These are phyloP conservation scores for Crocidura indochinensis DNA, from an alignment of 2,797 vertebrate species.

Conservation along the genomic window DNA sequence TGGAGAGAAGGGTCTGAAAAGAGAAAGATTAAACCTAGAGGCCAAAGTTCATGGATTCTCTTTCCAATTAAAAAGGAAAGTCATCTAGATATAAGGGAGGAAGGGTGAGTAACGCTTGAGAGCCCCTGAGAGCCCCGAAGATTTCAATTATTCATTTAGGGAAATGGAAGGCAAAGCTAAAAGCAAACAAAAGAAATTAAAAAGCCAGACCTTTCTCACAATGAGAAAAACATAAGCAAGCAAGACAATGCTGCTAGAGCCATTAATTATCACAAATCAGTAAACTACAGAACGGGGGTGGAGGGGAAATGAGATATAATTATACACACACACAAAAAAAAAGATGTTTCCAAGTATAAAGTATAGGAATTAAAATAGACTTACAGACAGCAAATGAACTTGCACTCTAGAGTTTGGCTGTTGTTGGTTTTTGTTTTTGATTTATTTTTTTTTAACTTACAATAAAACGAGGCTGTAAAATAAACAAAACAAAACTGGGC, in stretches of 20 bases:
- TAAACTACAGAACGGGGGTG: neutral
- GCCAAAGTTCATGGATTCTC: neutral
- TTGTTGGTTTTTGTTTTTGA: neutral
- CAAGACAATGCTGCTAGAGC: neutral
- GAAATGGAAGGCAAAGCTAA: conserved; percentile 24
- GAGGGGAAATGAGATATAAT: no score
- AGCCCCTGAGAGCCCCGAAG: neutral
- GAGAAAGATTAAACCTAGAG: conserved; percentile 43
- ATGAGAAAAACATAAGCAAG: neutral
- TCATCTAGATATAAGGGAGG: neutral
- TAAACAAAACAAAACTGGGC: neutral
- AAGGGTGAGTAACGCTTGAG: neutral
- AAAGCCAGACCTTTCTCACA: conserved; percentile 13
- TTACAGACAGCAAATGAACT: conserved; percentile 21
- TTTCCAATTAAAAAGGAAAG: neutral
- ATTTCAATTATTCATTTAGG: conserved; percentile 38
- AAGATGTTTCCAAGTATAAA: neutral
- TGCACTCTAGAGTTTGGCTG: neutral
- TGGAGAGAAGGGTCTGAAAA: conserved; percentile 38
- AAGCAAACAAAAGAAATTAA: conserved; percentile 66
- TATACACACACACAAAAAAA: no score
- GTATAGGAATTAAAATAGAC: conserved; percentile 20
- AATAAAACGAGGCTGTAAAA: neutral
- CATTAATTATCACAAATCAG: neutral
- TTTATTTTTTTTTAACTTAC: neutral